Conservation (phyloP, 1,140 invertebrate genomes). For the Sminthurides bifidus region DNA sequence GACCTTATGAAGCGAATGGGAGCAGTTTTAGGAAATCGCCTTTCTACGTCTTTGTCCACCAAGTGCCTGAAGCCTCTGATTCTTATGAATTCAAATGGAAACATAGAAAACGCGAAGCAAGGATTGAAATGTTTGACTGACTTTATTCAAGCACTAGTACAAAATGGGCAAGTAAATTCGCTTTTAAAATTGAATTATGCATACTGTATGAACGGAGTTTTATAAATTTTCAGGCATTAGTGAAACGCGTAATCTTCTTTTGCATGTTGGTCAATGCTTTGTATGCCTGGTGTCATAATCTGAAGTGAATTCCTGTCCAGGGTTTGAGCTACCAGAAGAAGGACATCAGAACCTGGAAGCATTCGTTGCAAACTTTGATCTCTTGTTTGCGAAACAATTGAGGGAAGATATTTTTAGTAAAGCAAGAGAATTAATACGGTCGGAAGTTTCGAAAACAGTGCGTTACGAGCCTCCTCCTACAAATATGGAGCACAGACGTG, state of each 20-base stretch:
- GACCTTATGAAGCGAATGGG: conserved; percentile 5
- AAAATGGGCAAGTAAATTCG: background rate
- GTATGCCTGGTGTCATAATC: too few relatives aligned
- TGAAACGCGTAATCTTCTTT: too few relatives aligned
- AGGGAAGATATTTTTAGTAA: conserved; percentile 56
- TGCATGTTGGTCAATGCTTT: too few relatives aligned
- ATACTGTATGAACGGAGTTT: too few relatives aligned
- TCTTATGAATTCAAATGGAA: conserved; percentile 19
- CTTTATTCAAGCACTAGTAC: background rate
- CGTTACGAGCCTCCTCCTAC: conserved; percentile 31
- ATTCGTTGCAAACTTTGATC: conserved; percentile 63
- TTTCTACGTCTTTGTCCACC: conserved; percentile 9
- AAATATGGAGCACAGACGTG: background rate
- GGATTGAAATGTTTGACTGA: conserved; percentile 7
- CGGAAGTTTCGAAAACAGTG: conserved; percentile 65
- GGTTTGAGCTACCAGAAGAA: conserved; percentile 31
- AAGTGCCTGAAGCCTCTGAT: conserved; percentile 25
- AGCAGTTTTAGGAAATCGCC: conserved; percentile 4
- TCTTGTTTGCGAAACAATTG: conserved; percentile 64
- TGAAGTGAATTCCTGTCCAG: background rate
- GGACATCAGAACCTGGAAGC: conserved; percentile 44
- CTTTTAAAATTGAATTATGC: too few relatives aligned
- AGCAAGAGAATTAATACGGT: conserved; percentile 61
- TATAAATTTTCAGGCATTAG: background rate
- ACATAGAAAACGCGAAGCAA: conserved; percentile 11